Base-by-base conservation (phyloP, 2,888 invertebrate species). In the Rhamphomyia laevipes region DNA sequence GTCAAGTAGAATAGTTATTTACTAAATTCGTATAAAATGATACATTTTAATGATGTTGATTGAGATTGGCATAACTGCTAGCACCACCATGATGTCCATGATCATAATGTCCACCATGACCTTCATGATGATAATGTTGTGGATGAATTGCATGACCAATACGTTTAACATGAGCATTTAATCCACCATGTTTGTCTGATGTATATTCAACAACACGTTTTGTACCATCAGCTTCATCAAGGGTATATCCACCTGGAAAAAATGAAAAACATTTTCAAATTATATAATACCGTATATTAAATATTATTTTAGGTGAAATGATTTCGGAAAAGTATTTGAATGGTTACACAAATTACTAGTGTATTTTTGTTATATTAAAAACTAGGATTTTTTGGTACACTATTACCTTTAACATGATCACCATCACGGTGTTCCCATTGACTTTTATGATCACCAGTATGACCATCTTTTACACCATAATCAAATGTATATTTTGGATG, bases 351-450 rank as follows among this genome's bases (percentile, higher is more conserved):
- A 27, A 27, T 27, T n/a, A n/a, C n/a, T n/a, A n/a, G n/a, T n/a
- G n/a, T n/a, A n/a, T n/a, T n/a, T n/a, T n/a, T n/a, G n/a, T n/a
- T n/a, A n/a, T n/a, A n/a, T 30, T 30, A 30, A 30, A 30, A 11
- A 30, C 30, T 9, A 30, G 11, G 11, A 30, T 9, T 30, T 30
- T 6, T 30, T 30, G 6, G 7, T 30, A 30, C 6, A 30, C 33
- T 4, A 6, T 49, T 57, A 61, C 67, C 67, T 54, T 75, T 75
- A 6, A 76, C 76, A 51, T 63, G 61, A 58, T 74, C 75, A 21
- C 76, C 76, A 57, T 75, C 72, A 33, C 75, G 68, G 37, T 71
- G 65, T 59, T 76, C 76, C 63, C 71, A 68, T 55, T 73, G 73
- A 51, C 68, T 68, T 57, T 74, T 74, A 18, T 70, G 65, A 50